Conservation (phyloP, 2,797 vertebrate genomes). For the Microctenopoma stevenorrisi region DNA sequence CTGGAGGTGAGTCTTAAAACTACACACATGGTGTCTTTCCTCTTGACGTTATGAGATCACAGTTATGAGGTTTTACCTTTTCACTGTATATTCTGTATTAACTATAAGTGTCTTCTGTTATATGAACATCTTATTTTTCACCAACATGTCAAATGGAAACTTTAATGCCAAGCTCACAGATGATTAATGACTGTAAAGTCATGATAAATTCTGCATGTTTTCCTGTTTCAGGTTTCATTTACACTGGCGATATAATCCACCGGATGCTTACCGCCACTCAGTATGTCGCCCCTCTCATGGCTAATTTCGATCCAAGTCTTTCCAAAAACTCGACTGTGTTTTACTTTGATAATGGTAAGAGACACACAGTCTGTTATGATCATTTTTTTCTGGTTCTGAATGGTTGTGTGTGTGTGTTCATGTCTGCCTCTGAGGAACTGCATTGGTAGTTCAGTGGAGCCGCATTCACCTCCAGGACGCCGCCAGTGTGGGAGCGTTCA, state of each 20-base stretch:
- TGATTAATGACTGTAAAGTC: not conserved
- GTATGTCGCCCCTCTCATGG: constrained; percentile 97
- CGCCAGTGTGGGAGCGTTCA: constrained; percentile 89
- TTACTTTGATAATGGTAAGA: constrained; percentile 95
- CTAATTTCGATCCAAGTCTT: constrained; percentile 93
- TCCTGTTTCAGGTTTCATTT: constrained; percentile 90
- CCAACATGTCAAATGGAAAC: too few relatives aligned
- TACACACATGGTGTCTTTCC: not conserved
- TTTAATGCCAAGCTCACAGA: too few relatives aligned
- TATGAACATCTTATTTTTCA: too few relatives aligned
- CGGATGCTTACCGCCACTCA: constrained; percentile 96
- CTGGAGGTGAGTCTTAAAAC: constrained; percentile 87
- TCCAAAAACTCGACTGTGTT: constrained; percentile 92
- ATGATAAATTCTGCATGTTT: constrained; percentile 5
- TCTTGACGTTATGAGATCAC: too few relatives aligned
- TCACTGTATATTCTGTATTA: too few relatives aligned
- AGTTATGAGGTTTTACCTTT: too few relatives aligned
- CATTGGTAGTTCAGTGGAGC: constrained; percentile 94
- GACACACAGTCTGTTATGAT: not conserved
- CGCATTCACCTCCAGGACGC: constrained; percentile 90
- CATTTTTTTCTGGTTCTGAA: not conserved
- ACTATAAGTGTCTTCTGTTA: too few relatives aligned
- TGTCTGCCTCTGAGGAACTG: constrained; percentile 82
- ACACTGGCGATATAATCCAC: constrained; percentile 94
- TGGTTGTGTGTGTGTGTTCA: not conserved